These are phyloP conservation scores for Nyctibius grandis DNA, from an alignment of 2,797 vertebrate species.

Conservation along the genomic window DNA sequence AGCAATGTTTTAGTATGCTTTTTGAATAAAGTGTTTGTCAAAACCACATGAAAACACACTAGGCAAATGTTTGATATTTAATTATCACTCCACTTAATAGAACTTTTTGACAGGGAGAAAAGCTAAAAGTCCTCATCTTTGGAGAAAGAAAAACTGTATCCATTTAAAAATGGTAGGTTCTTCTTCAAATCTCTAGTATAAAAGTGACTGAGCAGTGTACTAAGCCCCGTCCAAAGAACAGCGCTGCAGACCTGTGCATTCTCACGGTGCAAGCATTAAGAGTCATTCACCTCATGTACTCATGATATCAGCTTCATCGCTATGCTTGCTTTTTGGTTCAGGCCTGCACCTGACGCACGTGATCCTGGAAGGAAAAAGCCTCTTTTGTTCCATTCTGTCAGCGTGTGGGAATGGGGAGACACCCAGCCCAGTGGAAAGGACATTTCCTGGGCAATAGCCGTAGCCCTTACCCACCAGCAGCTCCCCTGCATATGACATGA, in stretches of 20 bases:
- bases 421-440: conserved; percentile 51
- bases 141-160: neutral
- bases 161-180: neutral
- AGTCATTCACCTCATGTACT: neutral
- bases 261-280: neutral
- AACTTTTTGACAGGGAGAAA: neutral
- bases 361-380: conserved; percentile 44
- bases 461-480: neutral
- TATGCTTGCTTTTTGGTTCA: neutral
- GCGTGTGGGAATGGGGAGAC: conserved; percentile 48
- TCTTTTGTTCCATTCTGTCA: conserved; percentile 59
- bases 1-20: neutral
- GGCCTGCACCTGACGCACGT: neutral
- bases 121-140: neutral
- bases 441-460: conserved; percentile 46
- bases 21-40: neutral
- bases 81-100: neutral
- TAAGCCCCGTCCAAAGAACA: neutral
- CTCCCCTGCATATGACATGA: neutral
- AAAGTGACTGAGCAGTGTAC: neutral
- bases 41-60: neutral
- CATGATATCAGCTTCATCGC: neutral
- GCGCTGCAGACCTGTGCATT: neutral
- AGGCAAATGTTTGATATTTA: neutral
- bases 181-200: neutral